A percentile compares a stretch with the other conserved stretches of the same genome.
phyloP scores from a whole-genome alignment of 2,797 vertebrate species.

The Yasuhikotakia modesta region DNA sequence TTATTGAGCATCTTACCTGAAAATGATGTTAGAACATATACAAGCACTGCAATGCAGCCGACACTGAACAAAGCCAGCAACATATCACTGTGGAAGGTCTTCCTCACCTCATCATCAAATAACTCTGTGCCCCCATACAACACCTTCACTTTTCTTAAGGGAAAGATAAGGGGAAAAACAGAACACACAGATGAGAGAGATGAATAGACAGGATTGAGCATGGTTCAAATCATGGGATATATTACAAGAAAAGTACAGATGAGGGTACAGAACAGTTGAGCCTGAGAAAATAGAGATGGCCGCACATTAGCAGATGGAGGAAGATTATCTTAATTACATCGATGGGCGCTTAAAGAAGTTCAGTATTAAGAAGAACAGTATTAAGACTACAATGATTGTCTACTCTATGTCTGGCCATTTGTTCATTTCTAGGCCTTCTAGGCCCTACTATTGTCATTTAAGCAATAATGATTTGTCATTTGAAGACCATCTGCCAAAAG shows the following conservation, averaged over 20 bases:
- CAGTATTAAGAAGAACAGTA: slow-evolving; percentile 35
- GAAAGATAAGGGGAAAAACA: slow-evolving; percentile 32
- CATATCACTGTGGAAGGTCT: slow-evolving; percentile 96
- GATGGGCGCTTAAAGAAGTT: slow-evolving; percentile 28
- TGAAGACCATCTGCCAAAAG: slow-evolving; percentile 22
- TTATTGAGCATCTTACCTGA: slow-evolving; percentile 80
- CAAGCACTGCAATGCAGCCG: slow-evolving; percentile 88
- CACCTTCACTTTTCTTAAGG: slow-evolving; percentile 90
- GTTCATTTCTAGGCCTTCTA: slow-evolving; percentile 15
- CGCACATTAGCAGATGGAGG: slow-evolving; percentile 6
- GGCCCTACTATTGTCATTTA: slow-evolving; percentile 19
- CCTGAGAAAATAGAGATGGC: neutral
- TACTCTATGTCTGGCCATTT: slow-evolving; percentile 6
- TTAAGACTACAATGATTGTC: slow-evolving; percentile 14
- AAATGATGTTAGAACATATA: slow-evolving; percentile 94
- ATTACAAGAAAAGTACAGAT: neutral
- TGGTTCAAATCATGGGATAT: neutral
- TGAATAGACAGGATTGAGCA: neutral
- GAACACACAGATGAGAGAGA: neutral
- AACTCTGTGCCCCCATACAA: slow-evolving; percentile 94
- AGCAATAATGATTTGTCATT: slow-evolving; percentile 18
- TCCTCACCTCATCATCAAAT: slow-evolving; percentile 95
- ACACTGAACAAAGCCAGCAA: slow-evolving; percentile 93
- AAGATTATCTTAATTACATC: slow-evolving; percentile 50
- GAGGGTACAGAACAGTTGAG: slow-evolving; percentile 5